Evolutionary conservation across 2,888 invertebrate genomes (phyloP).

Genomic region (Alentia gelatinosa): DNA sequence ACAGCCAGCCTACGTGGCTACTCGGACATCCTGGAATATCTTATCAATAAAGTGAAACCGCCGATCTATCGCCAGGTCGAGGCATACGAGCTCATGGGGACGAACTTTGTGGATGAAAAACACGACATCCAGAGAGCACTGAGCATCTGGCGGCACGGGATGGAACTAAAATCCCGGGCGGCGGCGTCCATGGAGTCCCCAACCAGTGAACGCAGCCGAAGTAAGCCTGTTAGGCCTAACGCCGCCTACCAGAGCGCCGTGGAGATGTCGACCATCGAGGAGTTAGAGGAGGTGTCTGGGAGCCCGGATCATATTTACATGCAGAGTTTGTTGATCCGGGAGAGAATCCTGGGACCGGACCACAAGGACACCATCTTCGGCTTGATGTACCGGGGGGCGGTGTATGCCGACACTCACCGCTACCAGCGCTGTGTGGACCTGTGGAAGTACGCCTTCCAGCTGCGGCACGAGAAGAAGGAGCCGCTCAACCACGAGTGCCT

Average conservation of each 20-base stretch:
- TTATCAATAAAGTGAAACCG: constrained; percentile 85
- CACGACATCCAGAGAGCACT: constrained; percentile 84
- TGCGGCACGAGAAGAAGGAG: constrained; percentile 82
- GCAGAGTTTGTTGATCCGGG: constrained; percentile 92
- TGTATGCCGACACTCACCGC: constrained; percentile 83
- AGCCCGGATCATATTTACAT: constrained; percentile 80
- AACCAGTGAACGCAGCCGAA: constrained; percentile 49
- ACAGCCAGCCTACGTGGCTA: constrained; percentile 90
- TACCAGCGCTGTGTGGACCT: constrained; percentile 93
- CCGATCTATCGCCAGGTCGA: constrained; percentile 88
- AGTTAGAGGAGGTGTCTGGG: constrained; percentile 66
- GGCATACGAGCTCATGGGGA: constrained; percentile 92
- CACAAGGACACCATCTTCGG: constrained; percentile 93
- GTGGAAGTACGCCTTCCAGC: constrained; percentile 91
- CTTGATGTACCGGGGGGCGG: constrained; percentile 83
- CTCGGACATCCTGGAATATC: constrained; percentile 82
- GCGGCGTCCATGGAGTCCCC: neutral
- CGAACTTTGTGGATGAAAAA: constrained; percentile 93
- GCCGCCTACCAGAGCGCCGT: constrained; percentile 60
- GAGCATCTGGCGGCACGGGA: constrained; percentile 88
- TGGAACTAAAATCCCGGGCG: constrained; percentile 83
- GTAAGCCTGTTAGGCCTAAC: constrained; percentile 5
- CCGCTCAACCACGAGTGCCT: constrained; percentile 88
- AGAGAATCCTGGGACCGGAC: constrained; percentile 90
- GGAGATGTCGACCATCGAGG: constrained; percentile 69